phyloP scores from a whole-genome alignment of 2,113 vertebrate species.

The human (Homo sapiens) region DNA sequence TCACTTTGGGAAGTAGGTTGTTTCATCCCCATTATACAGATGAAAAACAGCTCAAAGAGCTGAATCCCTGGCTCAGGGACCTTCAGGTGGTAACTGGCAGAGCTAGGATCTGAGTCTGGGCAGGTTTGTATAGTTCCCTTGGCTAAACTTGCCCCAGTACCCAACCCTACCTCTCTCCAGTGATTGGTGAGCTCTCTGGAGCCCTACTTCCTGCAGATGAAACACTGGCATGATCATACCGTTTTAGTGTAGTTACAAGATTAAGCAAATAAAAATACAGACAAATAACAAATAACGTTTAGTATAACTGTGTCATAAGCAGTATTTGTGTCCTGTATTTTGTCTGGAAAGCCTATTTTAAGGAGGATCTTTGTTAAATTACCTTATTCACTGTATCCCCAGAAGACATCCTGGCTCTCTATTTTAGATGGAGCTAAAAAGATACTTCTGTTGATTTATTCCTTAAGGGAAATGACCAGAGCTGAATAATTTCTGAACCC shows the following conservation, averaged over 20 bases:
- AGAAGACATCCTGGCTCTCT: neutral
- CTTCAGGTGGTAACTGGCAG: neutral
- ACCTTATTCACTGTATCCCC: neutral
- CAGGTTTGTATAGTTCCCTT: neutral
- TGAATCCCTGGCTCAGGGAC: neutral
- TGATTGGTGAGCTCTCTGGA: neutral
- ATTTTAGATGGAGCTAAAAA: neutral
- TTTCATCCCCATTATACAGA: neutral
- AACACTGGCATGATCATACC: neutral
- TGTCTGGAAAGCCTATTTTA: neutral
- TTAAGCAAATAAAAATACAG: neutral
- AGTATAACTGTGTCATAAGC: neutral
- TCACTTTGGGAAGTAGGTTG: neutral
- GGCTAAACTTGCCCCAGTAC: neutral
- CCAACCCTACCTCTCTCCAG: rapidly evolving
- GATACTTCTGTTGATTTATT: neutral
- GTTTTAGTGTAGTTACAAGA: neutral
- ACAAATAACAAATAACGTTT: neutral
- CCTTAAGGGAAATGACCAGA: neutral
- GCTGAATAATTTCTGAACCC: conserved; percentile 17
- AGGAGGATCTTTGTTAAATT: neutral
- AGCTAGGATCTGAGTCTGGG: neutral
- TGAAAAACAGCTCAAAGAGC: neutral
- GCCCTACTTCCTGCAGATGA: neutral
- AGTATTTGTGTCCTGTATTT: neutral